Conservation (phyloP, 2,797 vertebrate genomes). For the Urocyon cinereoargenteus region DNA sequence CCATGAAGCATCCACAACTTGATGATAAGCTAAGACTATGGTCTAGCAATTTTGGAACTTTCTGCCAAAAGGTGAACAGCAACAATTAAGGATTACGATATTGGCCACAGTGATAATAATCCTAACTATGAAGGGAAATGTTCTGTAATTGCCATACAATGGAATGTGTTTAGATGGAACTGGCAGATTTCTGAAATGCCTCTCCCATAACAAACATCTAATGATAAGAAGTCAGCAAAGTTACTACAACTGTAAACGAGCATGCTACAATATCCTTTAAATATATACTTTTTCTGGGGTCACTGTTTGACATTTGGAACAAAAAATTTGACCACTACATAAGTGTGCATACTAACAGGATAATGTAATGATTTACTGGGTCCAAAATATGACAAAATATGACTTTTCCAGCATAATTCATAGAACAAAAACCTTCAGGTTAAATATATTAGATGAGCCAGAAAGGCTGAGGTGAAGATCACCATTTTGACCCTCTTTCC, state of each 20-base stretch:
- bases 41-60: neutral
- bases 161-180: neutral
- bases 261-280: neutral
- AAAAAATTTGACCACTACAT: neutral
- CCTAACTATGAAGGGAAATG: neutral
- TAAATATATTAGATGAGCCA: neutral
- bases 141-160: neutral
- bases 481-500: neutral
- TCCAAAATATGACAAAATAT: neutral
- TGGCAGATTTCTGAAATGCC: neutral
- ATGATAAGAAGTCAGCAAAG: neutral
- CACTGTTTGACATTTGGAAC: neutral
- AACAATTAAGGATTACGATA: neutral
- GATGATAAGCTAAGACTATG: neutral
- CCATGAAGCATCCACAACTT: neutral
- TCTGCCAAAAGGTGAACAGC: neutral
- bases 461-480: slow-evolving; percentile 23
- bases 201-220: neutral
- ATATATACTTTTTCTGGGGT: neutral
- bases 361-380: neutral
- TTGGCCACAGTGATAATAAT: neutral
- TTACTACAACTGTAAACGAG: neutral
- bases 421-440: neutral
- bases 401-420: neutral
- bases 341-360: neutral